Conservation (phyloP, 2,888 invertebrate genomes). For the Euphydryas editha region DNA sequence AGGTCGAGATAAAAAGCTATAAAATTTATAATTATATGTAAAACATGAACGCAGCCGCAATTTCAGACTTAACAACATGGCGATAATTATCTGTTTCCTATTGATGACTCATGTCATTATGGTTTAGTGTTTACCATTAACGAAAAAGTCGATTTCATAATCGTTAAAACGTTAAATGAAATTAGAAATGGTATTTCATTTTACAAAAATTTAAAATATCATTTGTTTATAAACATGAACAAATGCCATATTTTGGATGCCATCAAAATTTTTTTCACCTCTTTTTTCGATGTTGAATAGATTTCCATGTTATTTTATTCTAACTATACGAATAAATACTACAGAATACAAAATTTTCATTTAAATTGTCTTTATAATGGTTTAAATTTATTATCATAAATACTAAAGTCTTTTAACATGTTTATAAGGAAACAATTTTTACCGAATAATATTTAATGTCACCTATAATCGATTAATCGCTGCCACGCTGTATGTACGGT, state of each 20-base stretch:
- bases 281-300: too few relatives aligned
- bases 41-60: slow-evolving; percentile 2
- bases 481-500: not conserved
- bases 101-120: slow-evolving; percentile 1
- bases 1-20: not conserved
- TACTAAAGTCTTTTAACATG: not conserved
- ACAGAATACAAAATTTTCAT: too few relatives aligned
- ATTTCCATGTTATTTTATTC: too few relatives aligned
- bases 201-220: too few relatives aligned
- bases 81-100: slow-evolving; percentile 7
- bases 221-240: too few relatives aligned
- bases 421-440: not conserved
- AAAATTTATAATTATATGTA: not conserved
- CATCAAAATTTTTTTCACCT: too few relatives aligned
- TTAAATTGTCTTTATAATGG: too few relatives aligned
- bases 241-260: too few relatives aligned
- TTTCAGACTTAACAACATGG: not conserved
- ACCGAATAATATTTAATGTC: not conserved
- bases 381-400: too few relatives aligned
- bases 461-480: not conserved
- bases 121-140: not conserved
- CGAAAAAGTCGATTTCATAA: slow-evolving; percentile 11
- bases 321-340: too few relatives aligned
- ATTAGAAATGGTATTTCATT: slow-evolving; percentile 4
- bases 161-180: too few relatives aligned